phyloP scores from a whole-genome alignment of 2,797 vertebrate species.

The Coregonus ussuriensis region DNA sequence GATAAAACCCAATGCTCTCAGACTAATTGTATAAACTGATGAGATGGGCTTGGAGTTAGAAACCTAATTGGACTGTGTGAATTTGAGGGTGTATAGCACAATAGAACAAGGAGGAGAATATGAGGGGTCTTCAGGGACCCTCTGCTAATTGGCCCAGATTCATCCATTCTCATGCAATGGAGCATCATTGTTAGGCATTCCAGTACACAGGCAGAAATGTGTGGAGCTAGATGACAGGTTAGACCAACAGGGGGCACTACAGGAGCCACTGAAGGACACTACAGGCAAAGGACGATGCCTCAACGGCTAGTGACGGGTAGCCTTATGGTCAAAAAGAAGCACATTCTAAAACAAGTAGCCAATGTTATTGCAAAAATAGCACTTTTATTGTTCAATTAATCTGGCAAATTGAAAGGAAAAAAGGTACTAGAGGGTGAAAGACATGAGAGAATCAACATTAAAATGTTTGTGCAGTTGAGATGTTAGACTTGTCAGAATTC shows the following conservation, averaged over 20 bases:
- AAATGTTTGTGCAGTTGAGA: conserved; percentile 46
- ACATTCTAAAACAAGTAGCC: conserved; percentile 30
- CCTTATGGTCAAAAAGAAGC: conserved; percentile 26
- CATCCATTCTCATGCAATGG: conserved; percentile 54
- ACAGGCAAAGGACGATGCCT: conserved; percentile 33
- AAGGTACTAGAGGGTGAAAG: conserved; percentile 14
- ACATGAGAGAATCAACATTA: conserved; percentile 34
- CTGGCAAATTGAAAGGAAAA: conserved; percentile 20
- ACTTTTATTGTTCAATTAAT: conserved; percentile 33
- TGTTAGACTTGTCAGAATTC: conserved; percentile 53
- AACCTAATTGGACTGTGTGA: conserved; percentile 43
- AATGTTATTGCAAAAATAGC: conserved; percentile 18
- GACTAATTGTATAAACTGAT: conserved; percentile 22
- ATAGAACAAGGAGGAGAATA: conserved; percentile 31
- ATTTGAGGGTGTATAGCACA: conserved; percentile 40
- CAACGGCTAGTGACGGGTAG: background rate
- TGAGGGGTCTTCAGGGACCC: conserved; percentile 34
- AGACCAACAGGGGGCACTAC: conserved; percentile 65
- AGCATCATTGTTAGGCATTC: conserved; percentile 47
- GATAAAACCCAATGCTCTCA: conserved; percentile 20
- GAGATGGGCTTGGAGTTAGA: conserved; percentile 18
- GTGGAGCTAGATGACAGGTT: conserved; percentile 46
- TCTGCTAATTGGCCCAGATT: conserved; percentile 53
- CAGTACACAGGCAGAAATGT: conserved; percentile 55
- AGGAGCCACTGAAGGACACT: conserved; percentile 44